Percentiles rank a stretch among this genome's conserved stretches.
Evolutionary conservation across 2,113 vertebrate species (phyloP).

Genomic region (Notarius lentiginosus): DNA sequence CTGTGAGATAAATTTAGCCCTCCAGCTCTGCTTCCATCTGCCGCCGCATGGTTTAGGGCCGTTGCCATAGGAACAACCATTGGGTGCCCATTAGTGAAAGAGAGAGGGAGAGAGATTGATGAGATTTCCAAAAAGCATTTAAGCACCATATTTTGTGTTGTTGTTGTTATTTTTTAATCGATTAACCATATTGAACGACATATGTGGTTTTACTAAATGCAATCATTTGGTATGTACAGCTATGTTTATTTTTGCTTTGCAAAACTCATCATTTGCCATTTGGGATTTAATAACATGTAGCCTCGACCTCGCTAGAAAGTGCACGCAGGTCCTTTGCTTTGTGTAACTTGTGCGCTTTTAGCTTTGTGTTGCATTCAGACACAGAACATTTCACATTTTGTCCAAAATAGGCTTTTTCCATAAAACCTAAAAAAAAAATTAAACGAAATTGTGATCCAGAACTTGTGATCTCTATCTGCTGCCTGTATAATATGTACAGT

Average conservation of each 20-base stretch:
- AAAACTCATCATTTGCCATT: background rate
- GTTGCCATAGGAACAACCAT: constrained; percentile 79
- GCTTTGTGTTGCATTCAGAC: background rate
- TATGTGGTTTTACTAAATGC: background rate
- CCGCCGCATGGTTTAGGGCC: constrained; percentile 78
- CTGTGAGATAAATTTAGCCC: constrained; percentile 80
- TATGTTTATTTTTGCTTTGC: constrained; percentile 1
- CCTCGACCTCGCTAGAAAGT: constrained; percentile 5
- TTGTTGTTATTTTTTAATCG: constrained; percentile 1
- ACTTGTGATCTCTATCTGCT: background rate
- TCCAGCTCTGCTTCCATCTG: constrained; percentile 78
- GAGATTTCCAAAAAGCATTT: constrained; percentile 69
- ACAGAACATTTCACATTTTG: background rate
- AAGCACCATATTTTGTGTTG: constrained; percentile 56
- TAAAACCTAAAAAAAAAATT: background rate
- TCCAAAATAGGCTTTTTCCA: background rate
- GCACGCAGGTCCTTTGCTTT: constrained; percentile 3
- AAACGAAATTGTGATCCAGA: background rate
- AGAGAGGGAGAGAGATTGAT: constrained; percentile 70
- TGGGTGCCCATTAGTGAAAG: constrained; percentile 72
- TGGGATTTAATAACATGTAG: background rate
- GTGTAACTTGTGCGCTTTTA: background rate
- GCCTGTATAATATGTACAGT: background rate
- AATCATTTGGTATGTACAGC: background rate
- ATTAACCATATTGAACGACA: constrained; percentile 20